Conservation (phyloP, 2,888 invertebrate species). For the Camponotus fellah region DNA sequence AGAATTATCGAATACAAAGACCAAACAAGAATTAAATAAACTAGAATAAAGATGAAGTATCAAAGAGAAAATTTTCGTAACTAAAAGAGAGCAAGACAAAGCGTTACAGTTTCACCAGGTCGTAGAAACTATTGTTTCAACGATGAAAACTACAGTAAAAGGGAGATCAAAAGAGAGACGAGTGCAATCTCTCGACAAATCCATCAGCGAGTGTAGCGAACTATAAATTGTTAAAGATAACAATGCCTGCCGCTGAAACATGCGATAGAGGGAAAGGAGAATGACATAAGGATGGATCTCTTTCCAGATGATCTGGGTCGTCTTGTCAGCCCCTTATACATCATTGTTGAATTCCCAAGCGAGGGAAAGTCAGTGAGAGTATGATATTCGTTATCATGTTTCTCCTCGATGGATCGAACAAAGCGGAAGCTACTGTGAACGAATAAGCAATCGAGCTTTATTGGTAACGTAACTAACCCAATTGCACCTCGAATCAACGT, state of each 20-base stretch:
- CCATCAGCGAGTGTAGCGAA: slow-evolving; percentile 33
- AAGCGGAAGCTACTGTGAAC: slow-evolving; percentile 9
- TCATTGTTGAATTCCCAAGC: slow-evolving; percentile 56
- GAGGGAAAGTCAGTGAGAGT: slow-evolving; percentile 42
- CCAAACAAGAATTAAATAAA: slow-evolving; percentile 10
- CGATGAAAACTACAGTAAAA: slow-evolving; percentile 52
- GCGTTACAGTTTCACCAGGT: neutral
- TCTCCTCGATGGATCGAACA: slow-evolving; percentile 22
- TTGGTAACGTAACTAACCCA: slow-evolving; percentile 3
- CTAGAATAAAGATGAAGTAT: slow-evolving; percentile 2
- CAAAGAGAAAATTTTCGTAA: slow-evolving; percentile 26
- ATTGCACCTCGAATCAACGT: slow-evolving; percentile 8
- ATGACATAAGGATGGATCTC: slow-evolving; percentile 8
- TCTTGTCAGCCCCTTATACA: slow-evolving; percentile 30
- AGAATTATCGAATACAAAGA: neutral
- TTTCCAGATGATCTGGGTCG: slow-evolving; percentile 63
- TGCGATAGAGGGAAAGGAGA: slow-evolving; percentile 52
- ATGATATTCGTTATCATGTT: slow-evolving; percentile 17
- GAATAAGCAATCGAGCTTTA: slow-evolving; percentile 32
- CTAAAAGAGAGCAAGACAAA: slow-evolving; percentile 14
- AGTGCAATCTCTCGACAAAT: slow-evolving; percentile 43
- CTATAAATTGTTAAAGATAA: slow-evolving; percentile 76
- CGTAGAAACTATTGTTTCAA: slow-evolving; percentile 6
- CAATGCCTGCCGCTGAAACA: slow-evolving; percentile 62
- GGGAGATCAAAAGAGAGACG: slow-evolving; percentile 21